These are phyloP conservation scores for Bombylius major DNA, from an alignment of 2,888 invertebrate genomes.

Conservation along the genomic window DNA sequence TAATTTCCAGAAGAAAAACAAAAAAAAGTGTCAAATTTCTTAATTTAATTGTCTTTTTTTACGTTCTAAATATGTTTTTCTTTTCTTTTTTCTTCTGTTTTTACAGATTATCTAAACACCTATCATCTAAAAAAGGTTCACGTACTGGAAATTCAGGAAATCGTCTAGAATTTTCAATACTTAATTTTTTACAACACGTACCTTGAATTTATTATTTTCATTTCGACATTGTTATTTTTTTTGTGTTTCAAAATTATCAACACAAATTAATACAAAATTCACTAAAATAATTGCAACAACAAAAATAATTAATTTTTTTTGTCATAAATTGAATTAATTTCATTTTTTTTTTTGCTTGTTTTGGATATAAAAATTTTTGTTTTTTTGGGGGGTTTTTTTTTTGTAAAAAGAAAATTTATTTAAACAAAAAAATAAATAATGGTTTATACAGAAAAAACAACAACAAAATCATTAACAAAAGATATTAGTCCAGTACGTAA, in stretches of 20 bases:
- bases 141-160: constrained; percentile 36
- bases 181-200: constrained; percentile 34
- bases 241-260: too few species aligned
- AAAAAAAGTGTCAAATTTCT: not conserved
- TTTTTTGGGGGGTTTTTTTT: too few species aligned
- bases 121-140: constrained; percentile 31
- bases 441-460: constrained; percentile 11
- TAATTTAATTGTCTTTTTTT: not conserved
- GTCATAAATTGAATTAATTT: too few species aligned
- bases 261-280: too few species aligned
- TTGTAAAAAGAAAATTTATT: not conserved
- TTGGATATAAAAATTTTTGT: not conserved
- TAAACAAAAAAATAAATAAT: constrained; percentile 2
- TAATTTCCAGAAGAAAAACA: constrained; percentile 13
- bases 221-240: too few species aligned
- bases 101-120: constrained; percentile 30
- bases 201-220: constrained; percentile 24
- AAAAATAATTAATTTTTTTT: too few species aligned
- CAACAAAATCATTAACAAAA: constrained; percentile 7
- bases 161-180: constrained; percentile 32
- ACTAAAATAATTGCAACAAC: not conserved
- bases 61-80: not conserved
- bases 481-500: constrained; percentile 11
- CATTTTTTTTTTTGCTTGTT: not conserved
- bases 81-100: not conserved